Percentiles rank a stretch among this genome's conserved stretches.
These are phyloP conservation scores for Sebastes nivosus DNA, from an alignment of 2,797 vertebrate species.

Conservation along the genomic window DNA sequence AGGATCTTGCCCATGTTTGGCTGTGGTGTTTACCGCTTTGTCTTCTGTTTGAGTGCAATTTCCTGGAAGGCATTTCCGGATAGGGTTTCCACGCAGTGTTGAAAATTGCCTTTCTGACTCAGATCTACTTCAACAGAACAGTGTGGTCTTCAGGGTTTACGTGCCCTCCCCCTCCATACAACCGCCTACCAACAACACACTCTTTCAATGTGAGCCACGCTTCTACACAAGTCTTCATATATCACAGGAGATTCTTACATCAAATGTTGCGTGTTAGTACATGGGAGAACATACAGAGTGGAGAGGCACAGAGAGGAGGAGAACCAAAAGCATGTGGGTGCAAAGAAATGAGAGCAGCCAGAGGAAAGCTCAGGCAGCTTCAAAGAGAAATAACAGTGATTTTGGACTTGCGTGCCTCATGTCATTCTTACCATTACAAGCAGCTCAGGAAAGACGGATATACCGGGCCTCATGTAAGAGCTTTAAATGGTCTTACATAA, in stretches of 20 bases:
- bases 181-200: neutral
- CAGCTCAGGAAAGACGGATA: neutral
- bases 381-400: slow-evolving; percentile 18
- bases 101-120: slow-evolving; percentile 8
- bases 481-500: neutral
- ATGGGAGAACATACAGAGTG: neutral
- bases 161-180: neutral
- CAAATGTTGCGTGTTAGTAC: neutral
- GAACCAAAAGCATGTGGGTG: neutral
- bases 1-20: neutral
- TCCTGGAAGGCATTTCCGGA: slow-evolving; percentile 13
- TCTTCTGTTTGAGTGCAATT: neutral
- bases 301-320: neutral
- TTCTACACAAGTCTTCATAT: neutral
- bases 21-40: neutral
- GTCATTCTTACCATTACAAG: neutral
- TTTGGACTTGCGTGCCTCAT: neutral
- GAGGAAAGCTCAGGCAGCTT: slow-evolving; percentile 4
- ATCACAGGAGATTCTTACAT: slow-evolving; percentile 4
- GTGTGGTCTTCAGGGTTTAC: neutral
- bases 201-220: neutral
- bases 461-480: neutral
- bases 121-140: neutral
- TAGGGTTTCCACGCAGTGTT: neutral
- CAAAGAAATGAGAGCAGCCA: slow-evolving; percentile 12